Conservation (phyloP, 2,797 vertebrate species). For the Microcaecilia unicolor region DNA sequence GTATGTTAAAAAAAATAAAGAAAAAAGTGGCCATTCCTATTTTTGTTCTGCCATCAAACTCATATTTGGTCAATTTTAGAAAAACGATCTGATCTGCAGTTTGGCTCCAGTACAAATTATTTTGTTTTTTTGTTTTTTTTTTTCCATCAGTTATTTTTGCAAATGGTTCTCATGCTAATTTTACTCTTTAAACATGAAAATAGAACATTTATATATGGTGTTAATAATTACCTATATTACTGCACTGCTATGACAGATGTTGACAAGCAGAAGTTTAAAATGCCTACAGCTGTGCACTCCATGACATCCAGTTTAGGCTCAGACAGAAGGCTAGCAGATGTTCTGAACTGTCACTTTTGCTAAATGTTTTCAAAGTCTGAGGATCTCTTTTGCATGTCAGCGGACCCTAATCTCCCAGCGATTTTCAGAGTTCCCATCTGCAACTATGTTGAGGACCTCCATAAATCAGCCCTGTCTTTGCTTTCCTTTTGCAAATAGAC, state of each 20-base stretch:
- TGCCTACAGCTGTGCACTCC: slow-evolving; percentile 76
- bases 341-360: slow-evolving; percentile 73
- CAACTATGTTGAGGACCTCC: slow-evolving; percentile 45
- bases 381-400: slow-evolving; percentile 51
- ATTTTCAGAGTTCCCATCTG: slow-evolving; percentile 47
- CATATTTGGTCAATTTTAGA: too few relatives aligned
- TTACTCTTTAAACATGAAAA: slow-evolving; percentile 67
- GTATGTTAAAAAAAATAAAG: too few relatives aligned
- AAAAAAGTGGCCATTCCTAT: too few relatives aligned
- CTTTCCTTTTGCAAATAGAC: slow-evolving; percentile 53
- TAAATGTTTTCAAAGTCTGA: slow-evolving; percentile 61
- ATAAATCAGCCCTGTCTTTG: slow-evolving; percentile 55
- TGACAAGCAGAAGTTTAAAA: slow-evolving; percentile 76
- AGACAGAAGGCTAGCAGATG: slow-evolving; percentile 75
- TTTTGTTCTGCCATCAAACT: too few relatives aligned
- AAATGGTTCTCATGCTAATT: slow-evolving; percentile 50
- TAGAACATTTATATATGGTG: slow-evolving; percentile 63
- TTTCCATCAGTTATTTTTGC: too few relatives aligned
- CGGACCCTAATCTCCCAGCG: slow-evolving; percentile 49
- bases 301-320: slow-evolving; percentile 52
- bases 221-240: slow-evolving; percentile 72
- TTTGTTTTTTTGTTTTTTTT: too few relatives aligned
- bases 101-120: too few relatives aligned
- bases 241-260: slow-evolving; percentile 79
- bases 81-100: slow-evolving; percentile 28